These are phyloP conservation scores for Parazoanthus darwini DNA, from an alignment of 92 coral and sea anemone genomes.

Conservation along the genomic window DNA sequence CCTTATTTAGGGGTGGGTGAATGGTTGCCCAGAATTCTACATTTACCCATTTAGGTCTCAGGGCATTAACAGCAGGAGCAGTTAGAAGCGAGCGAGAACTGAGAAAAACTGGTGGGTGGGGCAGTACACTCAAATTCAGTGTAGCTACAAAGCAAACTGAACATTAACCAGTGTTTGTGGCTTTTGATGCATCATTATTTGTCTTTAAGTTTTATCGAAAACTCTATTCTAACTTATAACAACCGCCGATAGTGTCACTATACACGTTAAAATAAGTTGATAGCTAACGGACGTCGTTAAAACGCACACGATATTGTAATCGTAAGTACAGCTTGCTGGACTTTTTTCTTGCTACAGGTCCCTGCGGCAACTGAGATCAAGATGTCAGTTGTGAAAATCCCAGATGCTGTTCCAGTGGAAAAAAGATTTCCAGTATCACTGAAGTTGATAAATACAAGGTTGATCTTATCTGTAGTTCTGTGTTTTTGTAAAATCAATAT, in stretches of 20 bases:
- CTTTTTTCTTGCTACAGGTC: slow-evolving; percentile 48
- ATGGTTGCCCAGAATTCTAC: too few species aligned
- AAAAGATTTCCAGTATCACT: slow-evolving; percentile 77
- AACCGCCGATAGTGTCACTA: background rate
- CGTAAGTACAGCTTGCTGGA: background rate
- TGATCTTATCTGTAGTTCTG: background rate
- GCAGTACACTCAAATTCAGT: too few species aligned
- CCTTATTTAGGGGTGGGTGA: too few species aligned
- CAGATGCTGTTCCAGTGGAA: slow-evolving; percentile 98
- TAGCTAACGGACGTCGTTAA: background rate
- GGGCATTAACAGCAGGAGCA: too few species aligned
- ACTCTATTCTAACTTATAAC: too few species aligned
- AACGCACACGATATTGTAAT: background rate
- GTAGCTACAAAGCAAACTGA: too few species aligned
- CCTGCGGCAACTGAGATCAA: slow-evolving; percentile 81
- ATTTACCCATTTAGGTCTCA: too few species aligned
- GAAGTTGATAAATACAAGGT: slow-evolving; percentile 87
- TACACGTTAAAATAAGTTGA: background rate
- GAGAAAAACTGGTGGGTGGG: too few species aligned
- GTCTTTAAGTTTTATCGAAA: too few species aligned
- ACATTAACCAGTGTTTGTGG: too few species aligned
- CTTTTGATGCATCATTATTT: too few species aligned
- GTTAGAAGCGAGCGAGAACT: too few species aligned
- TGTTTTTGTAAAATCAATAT: background rate
- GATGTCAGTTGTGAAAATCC: slow-evolving; percentile 71